A percentile compares a stretch with the other conserved stretches of the same genome.
Conservation (phyloP, 1,140 invertebrate species). For the Heliconius melpomene region DNA sequence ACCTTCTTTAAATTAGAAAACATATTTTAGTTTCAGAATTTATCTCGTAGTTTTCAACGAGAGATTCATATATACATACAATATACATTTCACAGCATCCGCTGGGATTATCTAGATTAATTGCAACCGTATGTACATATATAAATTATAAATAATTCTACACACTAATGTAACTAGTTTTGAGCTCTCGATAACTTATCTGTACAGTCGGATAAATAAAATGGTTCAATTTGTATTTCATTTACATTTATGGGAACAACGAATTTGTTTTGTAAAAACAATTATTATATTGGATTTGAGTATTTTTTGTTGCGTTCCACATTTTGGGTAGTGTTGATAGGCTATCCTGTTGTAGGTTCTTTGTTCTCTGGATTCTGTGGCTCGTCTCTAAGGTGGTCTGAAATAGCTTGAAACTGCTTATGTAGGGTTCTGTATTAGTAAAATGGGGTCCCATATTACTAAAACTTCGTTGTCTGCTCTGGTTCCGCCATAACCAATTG, state of each 20-base stretch:
- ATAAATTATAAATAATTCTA: conserved; percentile 35
- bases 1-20: not conserved
- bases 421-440: too few relatives aligned
- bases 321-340: too few relatives aligned
- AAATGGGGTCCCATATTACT: too few relatives aligned
- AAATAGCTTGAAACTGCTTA: too few relatives aligned
- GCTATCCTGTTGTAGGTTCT: too few relatives aligned
- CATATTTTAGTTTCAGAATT: conserved; percentile 9
- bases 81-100: conserved; percentile 28
- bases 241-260: not conserved
- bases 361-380: too few relatives aligned
- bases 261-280: not conserved
- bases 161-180: conserved; percentile 32
- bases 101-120: conserved; percentile 32
- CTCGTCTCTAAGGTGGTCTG: too few relatives aligned
- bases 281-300: too few relatives aligned
- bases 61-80: conserved; percentile 21
- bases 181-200: conserved; percentile 27
- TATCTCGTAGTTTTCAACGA: conserved; percentile 21
- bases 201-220: not conserved
- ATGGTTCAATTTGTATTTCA: not conserved
- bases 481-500: too few relatives aligned
- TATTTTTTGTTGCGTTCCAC: too few relatives aligned
- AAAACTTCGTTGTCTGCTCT: too few relatives aligned
- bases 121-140: conserved; percentile 22